Evolutionary conservation across 2,888 invertebrate genomes (phyloP).

Genomic region (Drepana falcataria): DNA sequence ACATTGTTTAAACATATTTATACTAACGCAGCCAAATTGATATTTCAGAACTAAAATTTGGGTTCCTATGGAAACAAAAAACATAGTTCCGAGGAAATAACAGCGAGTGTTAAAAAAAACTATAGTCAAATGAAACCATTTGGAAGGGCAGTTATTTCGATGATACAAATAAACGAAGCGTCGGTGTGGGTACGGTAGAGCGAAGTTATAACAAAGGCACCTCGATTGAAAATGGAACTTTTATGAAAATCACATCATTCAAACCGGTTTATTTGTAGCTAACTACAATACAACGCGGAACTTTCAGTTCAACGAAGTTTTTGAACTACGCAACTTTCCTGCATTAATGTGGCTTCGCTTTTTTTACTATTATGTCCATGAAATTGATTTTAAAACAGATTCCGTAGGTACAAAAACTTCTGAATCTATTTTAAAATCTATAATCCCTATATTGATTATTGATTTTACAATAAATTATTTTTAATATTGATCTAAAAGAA

Average conservation of each 20-base stretch:
- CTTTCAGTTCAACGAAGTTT: conserved; percentile 1
- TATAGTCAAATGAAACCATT: not conserved
- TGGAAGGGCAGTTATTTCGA: not conserved
- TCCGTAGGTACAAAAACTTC: not conserved
- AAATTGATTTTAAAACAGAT: too few relatives aligned
- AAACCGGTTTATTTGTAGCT: not conserved
- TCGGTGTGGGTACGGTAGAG: not conserved
- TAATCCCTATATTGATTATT: too few relatives aligned
- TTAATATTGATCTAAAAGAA: too few relatives aligned
- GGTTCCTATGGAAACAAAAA: too few relatives aligned
- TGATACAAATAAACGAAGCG: not conserved
- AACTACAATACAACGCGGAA: conserved; percentile 2
- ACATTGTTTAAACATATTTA: too few relatives aligned
- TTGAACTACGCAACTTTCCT: not conserved
- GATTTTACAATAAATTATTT: too few relatives aligned
- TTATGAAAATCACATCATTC: conserved; percentile 2
- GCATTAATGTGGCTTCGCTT: not conserved
- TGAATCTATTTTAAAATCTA: too few relatives aligned
- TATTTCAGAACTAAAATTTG: too few relatives aligned
- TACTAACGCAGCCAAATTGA: too few relatives aligned
- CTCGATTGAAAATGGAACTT: not conserved
- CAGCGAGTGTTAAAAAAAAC: too few relatives aligned
- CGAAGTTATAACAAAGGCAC: not conserved
- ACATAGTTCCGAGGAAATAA: too few relatives aligned
- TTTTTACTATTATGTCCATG: not conserved